Evolutionary conservation across 1,140 invertebrate genomes (phyloP), one percentile per base, ranked within the genome.

Genomic region (Drosophila carrolli): DNA sequence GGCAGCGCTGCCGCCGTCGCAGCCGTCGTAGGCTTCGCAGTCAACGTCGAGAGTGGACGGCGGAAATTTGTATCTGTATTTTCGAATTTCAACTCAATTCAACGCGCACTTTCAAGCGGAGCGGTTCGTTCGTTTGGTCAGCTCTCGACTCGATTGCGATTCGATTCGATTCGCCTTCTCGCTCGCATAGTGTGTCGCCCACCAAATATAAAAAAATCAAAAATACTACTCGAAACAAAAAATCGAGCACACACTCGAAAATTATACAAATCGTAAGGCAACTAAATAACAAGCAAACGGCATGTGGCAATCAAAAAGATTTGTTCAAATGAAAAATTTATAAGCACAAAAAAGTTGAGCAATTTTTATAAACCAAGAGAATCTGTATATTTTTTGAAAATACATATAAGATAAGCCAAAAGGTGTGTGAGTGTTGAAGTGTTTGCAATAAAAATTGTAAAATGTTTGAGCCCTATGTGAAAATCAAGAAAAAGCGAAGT

Each of bases 401-500:
- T n/a, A 13, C 8, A n/a, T 16, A 51, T n/a, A 13, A 60, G 40
- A 50, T 55, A 37, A 59, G 54, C 5, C 29, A 8, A 56, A 23
- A 40, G 38, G 70, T 53, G 68, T 55, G 41, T 66, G 51, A 54
- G 40, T 53, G 60, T 58, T 32, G n/a, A 32, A 59, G 61, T 51
- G 61, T 60, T 60, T 61, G 57, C 60, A 40, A 73, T 58, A 46
- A 57, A 76, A 9, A 65, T 50, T 61, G 54, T 74, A 91, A 91
- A 91, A 91, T 91, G 90, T 91, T 91, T 82, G 90, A 91, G 89
- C 90, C 90, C 47, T 91, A 89, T 91, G 90, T 91, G 81, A 91
- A 91, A 91, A 91, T 89, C 10, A 91, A 91, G 79, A 91, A 91
- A 91, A 91, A 91, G 90, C 86, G 83, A 68, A 90, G 83, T 76